Base-by-base conservation (phyloP, 2,113 vertebrate species). In the Etia nguti region DNA sequence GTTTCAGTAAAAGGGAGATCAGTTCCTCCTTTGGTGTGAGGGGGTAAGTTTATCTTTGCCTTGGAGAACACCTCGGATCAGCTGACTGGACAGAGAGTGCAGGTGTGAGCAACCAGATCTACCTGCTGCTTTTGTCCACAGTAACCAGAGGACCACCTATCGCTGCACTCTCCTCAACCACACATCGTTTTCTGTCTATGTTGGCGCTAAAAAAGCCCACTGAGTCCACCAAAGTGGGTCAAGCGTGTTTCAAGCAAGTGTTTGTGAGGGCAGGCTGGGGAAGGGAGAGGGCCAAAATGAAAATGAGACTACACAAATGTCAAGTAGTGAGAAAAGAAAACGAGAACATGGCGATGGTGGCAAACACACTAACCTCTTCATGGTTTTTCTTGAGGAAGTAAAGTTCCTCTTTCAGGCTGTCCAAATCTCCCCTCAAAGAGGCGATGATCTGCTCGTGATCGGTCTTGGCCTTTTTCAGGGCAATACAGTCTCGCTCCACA, bases 301-400 rank as follows among this genome's bases (percentile, higher is more conserved):
- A 92, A 93, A 80, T 1, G 73, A 91, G 83, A 90, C 10, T 9
- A 82, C 20, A 38, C 36, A 88, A 91, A 92, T 86, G 84, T 87
- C 20, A 22, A 73, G 13, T 57, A 73, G 83, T 56, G 26, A 79
- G 38, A 22, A 46, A 52, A 79, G 80, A 15, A 52, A 83, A 83
- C 1, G 8, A 52, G 73, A 77, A 34, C 73, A 77, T 13, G 18
- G n/a, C 34, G 5, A 31, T 8, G 8, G 13, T 48, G 48, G 82
- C 9, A 52, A 10, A 60, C 91, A 92, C 81, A 97, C 92, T 89
- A 82, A 98, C 98, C 96, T 99, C 98, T 60, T 97, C 97, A 0
- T 98, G 98, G 92, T 97, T 98, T 95, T 97, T 99, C 96, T 96
- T 98, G 65, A 99, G 97, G 89, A 97, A 96, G 48, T 97, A 97